phyloP scores from a whole-genome alignment of 1,140 invertebrate genomes.

The Sycophila sp. region DNA sequence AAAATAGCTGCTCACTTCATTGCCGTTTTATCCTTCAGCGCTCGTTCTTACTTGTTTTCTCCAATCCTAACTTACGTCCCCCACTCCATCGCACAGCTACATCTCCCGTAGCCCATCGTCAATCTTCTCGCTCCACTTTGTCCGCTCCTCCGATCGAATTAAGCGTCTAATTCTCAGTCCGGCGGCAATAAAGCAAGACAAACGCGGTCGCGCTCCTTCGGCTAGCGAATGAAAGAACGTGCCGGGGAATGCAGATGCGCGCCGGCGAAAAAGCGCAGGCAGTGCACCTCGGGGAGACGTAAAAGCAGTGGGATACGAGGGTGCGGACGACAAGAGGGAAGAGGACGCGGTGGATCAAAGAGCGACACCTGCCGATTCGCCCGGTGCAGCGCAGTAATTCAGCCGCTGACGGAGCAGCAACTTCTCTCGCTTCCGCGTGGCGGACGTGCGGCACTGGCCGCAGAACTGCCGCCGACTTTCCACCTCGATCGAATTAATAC shows the following conservation, averaged over 20 bases:
- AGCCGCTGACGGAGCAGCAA: background rate
- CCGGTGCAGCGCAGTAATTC: too few relatives aligned
- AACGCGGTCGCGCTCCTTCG: background rate
- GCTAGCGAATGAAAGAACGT: background rate
- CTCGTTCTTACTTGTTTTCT: too few relatives aligned
- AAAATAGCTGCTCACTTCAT: too few relatives aligned
- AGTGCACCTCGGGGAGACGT: background rate
- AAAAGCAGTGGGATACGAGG: too few relatives aligned
- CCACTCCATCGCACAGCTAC: too few relatives aligned
- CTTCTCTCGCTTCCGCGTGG: background rate
- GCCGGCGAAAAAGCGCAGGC: too few relatives aligned
- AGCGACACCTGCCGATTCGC: too few relatives aligned
- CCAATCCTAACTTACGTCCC: too few relatives aligned
- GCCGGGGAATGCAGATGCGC: background rate
- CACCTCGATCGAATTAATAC: slow-evolving; percentile 22
- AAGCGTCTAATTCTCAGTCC: background rate
- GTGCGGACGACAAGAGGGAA: background rate
- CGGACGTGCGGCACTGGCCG: too few relatives aligned
- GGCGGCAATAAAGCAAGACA: slow-evolving; percentile 9
- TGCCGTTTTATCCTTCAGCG: too few relatives aligned
- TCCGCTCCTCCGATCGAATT: background rate
- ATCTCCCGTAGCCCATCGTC: too few relatives aligned
- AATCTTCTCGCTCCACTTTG: background rate
- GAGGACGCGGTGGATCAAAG: slow-evolving; percentile 11
- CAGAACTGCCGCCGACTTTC: background rate